Base-by-base conservation (phyloP, 2,113 vertebrate species). In the Cryptomyrus ogoouensis region DNA sequence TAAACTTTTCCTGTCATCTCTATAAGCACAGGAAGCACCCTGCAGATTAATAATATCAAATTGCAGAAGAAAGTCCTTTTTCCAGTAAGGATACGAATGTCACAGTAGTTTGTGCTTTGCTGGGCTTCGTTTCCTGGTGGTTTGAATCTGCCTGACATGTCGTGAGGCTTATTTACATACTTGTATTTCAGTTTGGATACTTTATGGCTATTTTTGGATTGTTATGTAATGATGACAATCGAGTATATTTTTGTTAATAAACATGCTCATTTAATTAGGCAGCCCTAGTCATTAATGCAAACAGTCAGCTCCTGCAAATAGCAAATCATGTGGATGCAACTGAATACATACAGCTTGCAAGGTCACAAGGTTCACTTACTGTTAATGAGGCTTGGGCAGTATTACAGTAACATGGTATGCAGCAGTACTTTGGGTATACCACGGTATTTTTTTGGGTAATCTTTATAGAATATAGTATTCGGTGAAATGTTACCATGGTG, bases 1-100 rank as follows among this genome's bases (percentile, higher is more conserved):
- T 77, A 89, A 89, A 90, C 88, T 89, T 88, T 91, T 74, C 86
- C 83, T 90, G 91, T 91, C 91, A 90, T 88, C 88, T 84, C 88
- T 91, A 89, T 91, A 91, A 85, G 88, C 88, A 90, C 87, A 44
- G 58, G 88, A 83, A 90, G 77, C 58, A 70, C 74, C 87, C 83
- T 27, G 88, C 83, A 80, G 47, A 90, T 90, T 53, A 77, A 46
- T 49, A 90, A 80, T 8, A 80, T 42, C 35, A 42, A 19, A 15
- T 80, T 42, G 74, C 35, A 21, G 74, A 42, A 80, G 62, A 80
- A 80, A 80, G 35, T 42, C 74, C 74, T 80, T 80, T 80, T 80
- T 80, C 27, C 70, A 42, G 35, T 42, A 35, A 80, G 74, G 35
- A 80, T 42, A 19, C 2, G 35, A 7, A 19, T 42, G 35, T 19